Evolutionary conservation across 2,888 invertebrate species (phyloP).

Genomic region (Polyommatus iphigenia): DNA sequence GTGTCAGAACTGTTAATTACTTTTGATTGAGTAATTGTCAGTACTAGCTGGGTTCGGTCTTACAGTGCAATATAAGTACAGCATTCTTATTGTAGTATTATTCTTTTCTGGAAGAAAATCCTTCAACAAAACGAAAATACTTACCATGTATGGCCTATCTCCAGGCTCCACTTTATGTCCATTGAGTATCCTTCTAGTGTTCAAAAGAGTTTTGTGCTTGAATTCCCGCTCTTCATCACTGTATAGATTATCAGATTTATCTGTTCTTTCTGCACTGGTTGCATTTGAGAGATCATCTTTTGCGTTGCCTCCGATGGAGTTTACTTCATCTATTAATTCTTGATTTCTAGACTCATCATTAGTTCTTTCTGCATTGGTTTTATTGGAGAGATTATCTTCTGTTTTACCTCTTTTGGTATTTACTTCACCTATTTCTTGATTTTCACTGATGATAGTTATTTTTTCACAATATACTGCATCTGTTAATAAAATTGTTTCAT

Average conservation of each 20-base stretch:
- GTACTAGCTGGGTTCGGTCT: background rate
- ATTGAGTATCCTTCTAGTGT: slow-evolving; percentile 65
- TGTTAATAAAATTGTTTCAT: background rate
- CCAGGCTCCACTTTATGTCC: slow-evolving; percentile 58
- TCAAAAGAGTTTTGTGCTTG: slow-evolving; percentile 61
- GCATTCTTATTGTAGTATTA: background rate
- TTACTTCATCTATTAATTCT: background rate
- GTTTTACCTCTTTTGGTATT: background rate
- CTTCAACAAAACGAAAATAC: background rate
- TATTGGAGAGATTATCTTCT: background rate
- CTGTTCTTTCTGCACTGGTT: slow-evolving; percentile 37
- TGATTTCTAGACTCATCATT: background rate
- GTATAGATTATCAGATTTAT: slow-evolving; percentile 39
- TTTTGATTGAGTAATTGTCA: too few species aligned
- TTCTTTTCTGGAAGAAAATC: background rate
- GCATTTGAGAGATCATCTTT: background rate
- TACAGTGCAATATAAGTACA: too few species aligned
- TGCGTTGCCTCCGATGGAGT: background rate
- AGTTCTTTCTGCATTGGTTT: background rate
- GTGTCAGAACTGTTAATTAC: background rate
- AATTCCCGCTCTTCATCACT: slow-evolving; percentile 66
- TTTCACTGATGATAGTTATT: background rate
- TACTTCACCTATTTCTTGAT: background rate
- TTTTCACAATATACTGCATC: background rate
- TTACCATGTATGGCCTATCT: slow-evolving; percentile 69